A percentile compares a stretch with the other conserved stretches of the same genome.
Conservation (phyloP, 37 sponge, comb jelly and placozoan species). For the Geodia barretti region DNA sequence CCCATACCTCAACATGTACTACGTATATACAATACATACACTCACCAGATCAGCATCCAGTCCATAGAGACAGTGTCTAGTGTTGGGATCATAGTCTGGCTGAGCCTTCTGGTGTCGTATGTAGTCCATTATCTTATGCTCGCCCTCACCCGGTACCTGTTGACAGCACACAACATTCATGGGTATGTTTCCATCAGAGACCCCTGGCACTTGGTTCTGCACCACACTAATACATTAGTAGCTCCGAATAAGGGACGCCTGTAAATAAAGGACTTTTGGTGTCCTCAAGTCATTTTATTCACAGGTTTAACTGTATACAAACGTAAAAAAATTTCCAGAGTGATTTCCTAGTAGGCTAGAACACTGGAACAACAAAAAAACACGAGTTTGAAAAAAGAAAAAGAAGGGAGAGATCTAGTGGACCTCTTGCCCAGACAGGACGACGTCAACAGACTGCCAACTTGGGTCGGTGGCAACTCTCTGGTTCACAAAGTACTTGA, state of each 20-base stretch:
- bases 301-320: no score
- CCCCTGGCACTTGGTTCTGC: no score
- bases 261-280: no score
- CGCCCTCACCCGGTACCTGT: conserved; percentile 98
- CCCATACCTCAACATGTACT: no score
- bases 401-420: no score
- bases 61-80: conserved; percentile 97
- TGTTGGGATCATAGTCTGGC: conserved; percentile 90
- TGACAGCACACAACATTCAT: no score
- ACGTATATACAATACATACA: background rate
- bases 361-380: conserved; percentile 14
- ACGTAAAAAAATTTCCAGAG: background rate
- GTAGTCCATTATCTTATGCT: conserved; percentile 99
- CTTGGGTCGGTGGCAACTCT: conserved; percentile 89
- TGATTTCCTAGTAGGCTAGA: background rate
- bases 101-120: conserved; percentile 83
- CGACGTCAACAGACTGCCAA: conserved; percentile 88
- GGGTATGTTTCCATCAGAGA: no score
- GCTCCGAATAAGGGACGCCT: no score
- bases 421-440: conserved; percentile 95
- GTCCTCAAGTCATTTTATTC: no score
- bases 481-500: conserved; percentile 92
- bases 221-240: no score
- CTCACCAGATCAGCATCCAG: conserved; percentile 99
- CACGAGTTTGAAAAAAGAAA: no score